Evolutionary conservation across 2,888 invertebrate genomes (phyloP).

Genomic region (Eupeodes luniger): DNA sequence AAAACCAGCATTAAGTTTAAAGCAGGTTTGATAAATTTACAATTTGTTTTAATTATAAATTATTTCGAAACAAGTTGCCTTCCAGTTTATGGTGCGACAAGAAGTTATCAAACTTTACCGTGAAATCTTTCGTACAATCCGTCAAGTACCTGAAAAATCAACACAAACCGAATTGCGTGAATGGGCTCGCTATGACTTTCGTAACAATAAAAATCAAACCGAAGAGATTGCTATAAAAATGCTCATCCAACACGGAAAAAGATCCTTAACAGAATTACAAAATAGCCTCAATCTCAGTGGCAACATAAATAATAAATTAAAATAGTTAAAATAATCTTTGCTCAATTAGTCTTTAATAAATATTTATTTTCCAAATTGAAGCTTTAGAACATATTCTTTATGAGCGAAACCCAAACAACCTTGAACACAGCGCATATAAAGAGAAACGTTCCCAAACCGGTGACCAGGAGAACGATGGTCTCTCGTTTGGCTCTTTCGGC

Average conservation of each 20-base stretch:
- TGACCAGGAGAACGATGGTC: conserved; percentile 88
- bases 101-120: conserved; percentile 91
- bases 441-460: conserved; percentile 90
- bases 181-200: conserved; percentile 91
- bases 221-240: conserved; percentile 91
- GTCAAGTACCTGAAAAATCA: conserved; percentile 87
- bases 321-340: background rate
- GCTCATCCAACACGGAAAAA: conserved; percentile 88
- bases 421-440: conserved; percentile 88
- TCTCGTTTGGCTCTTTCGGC: conserved; percentile 86
- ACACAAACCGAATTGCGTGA: conserved; percentile 88
- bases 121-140: conserved; percentile 89
- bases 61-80: conserved; percentile 77
- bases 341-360: conserved; percentile 54
- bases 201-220: conserved; percentile 88
- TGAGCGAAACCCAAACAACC: conserved; percentile 84
- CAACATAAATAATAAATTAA: conserved; percentile 42
- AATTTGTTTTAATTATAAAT: background rate
- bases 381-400: conserved; percentile 79
- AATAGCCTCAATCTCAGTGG: conserved; percentile 87
- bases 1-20: conserved; percentile 85
- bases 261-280: conserved; percentile 88
- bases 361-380: conserved; percentile 56
- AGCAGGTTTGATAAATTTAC: conserved; percentile 85
- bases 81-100: conserved; percentile 91